These are phyloP conservation scores for Zaprionus davidi DNA, from an alignment of 1,140 invertebrate species.

Conservation along the genomic window DNA sequence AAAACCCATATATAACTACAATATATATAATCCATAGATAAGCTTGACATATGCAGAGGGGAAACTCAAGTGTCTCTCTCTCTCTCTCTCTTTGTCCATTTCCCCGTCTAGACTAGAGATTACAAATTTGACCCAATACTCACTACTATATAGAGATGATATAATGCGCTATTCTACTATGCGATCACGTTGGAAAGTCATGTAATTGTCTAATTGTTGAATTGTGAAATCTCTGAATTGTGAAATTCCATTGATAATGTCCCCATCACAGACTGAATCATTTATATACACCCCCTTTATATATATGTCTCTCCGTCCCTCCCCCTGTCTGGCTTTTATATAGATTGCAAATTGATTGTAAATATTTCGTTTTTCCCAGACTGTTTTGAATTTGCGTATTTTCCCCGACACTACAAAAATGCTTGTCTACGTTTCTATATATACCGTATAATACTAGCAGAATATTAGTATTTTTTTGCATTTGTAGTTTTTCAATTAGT, in stretches of 20 bases:
- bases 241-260: conserved; percentile 14
- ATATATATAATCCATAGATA: neutral
- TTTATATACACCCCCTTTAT: conserved; percentile 4
- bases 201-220: conserved; percentile 11
- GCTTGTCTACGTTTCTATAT: too few species aligned
- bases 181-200: conserved; percentile 12
- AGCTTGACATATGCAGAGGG: neutral
- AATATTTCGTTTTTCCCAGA: neutral
- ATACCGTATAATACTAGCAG: too few species aligned
- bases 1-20: neutral
- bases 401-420: too few species aligned
- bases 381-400: neutral
- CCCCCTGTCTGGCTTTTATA: neutral
- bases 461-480: too few species aligned
- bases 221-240: conserved; percentile 12
- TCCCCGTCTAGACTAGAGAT: neutral
- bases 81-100: neutral
- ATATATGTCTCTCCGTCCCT: neutral
- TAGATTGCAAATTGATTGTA: neutral
- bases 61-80: neutral
- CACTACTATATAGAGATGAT: neutral
- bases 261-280: neutral
- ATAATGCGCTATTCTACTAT: conserved; percentile 5
- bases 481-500: too few species aligned
- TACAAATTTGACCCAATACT: conserved; percentile 3